Conservation (phyloP, 1,140 invertebrate species). For the Pseudomyrmex sp. region DNA sequence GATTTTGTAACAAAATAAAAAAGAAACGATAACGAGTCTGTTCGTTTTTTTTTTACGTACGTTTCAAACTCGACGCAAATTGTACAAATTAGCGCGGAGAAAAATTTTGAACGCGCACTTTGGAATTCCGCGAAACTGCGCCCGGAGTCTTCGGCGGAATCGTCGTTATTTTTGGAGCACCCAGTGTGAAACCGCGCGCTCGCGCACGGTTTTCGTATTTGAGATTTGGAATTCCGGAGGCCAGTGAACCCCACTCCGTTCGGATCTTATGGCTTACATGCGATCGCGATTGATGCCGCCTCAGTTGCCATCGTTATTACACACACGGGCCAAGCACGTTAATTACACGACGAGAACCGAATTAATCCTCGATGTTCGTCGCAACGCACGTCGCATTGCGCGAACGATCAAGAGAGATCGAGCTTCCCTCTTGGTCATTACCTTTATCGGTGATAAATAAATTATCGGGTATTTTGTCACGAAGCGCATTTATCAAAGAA, state of each 20-base stretch:
- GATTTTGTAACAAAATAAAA: background rate
- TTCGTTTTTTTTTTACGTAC: background rate
- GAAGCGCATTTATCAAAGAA: background rate
- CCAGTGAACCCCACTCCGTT: constrained; percentile 73
- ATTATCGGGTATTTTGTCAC: background rate
- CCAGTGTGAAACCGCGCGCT: constrained; percentile 4
- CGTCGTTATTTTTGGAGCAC: constrained; percentile 44
- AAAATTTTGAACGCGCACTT: background rate
- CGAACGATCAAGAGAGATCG: background rate
- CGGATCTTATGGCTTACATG: constrained; percentile 27
- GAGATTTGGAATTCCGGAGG: constrained; percentile 76
- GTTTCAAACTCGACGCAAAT: background rate
- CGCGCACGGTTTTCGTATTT: constrained; percentile 68
- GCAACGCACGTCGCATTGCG: background rate
- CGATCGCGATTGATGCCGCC: constrained; percentile 46
- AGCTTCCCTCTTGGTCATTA: background rate
- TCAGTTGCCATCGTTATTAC: constrained; percentile 31
- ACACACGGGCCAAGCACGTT: background rate
- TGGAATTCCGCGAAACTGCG: background rate
- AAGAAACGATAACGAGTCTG: background rate
- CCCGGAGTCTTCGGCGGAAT: background rate
- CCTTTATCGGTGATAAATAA: background rate
- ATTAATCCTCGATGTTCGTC: background rate
- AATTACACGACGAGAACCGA: constrained; percentile 14
- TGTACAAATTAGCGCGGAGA: background rate